phyloP scores from a whole-genome alignment of 2,113 vertebrate genomes.

The Malurus elegans region DNA sequence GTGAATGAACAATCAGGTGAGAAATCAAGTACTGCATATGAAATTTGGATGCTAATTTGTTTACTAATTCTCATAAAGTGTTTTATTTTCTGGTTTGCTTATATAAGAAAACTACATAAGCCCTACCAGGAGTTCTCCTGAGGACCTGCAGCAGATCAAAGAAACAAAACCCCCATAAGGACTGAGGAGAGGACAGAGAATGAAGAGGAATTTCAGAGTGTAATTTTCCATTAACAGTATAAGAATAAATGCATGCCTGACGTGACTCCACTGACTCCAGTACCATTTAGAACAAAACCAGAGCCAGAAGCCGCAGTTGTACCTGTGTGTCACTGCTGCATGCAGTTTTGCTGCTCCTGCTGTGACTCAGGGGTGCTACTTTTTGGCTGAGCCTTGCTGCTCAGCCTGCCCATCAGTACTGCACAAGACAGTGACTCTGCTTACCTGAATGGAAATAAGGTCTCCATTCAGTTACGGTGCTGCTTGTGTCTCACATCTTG shows the following conservation, averaged over 20 bases:
- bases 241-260: background rate
- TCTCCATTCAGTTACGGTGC: background rate
- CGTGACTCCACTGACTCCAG: background rate
- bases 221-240: background rate
- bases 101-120: background rate
- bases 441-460: background rate
- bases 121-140: background rate
- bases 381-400: background rate
- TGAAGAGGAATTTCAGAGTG: background rate
- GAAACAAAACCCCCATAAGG: background rate
- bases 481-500: background rate
- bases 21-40: background rate
- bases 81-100: background rate
- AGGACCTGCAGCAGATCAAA: background rate
- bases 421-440: background rate
- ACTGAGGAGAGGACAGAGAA: background rate
- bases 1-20: background rate
- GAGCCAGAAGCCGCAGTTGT: background rate
- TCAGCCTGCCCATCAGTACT: background rate
- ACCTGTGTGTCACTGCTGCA: background rate
- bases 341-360: background rate
- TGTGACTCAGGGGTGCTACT: background rate
- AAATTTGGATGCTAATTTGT: background rate
- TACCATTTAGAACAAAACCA: background rate
- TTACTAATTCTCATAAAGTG: background rate